Evolutionary conservation across 2,888 invertebrate genomes (phyloP).

Genomic region (Entomobrya multifasciata): DNA sequence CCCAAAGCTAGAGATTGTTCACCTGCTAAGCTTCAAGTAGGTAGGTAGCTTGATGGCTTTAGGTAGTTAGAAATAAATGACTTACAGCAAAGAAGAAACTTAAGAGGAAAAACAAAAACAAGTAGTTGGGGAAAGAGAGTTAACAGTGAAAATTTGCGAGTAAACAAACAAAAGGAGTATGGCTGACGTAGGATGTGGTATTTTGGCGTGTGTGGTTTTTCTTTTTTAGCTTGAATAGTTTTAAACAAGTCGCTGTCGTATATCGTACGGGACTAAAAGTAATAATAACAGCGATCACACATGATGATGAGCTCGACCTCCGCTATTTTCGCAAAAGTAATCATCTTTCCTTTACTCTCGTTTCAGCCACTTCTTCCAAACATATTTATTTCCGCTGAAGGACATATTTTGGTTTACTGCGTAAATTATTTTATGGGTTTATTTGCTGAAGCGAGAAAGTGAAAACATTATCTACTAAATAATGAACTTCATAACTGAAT

Average conservation of each 20-base stretch:
- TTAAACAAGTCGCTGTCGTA: neutral
- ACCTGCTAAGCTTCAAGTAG: neutral
- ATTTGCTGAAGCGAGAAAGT: neutral
- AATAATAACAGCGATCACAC: neutral
- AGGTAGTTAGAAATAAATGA: too few relatives aligned
- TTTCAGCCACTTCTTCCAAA: neutral
- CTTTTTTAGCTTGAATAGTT: neutral
- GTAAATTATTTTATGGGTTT: constrained; percentile 33
- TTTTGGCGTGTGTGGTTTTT: neutral
- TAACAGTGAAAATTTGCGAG: neutral
- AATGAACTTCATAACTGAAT: too few relatives aligned
- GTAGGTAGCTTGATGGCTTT: too few relatives aligned
- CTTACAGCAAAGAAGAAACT: neutral
- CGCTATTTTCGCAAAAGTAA: neutral
- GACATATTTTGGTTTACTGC: neutral
- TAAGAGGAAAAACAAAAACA: neutral
- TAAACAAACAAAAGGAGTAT: constrained; percentile 1
- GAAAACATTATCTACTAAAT: too few relatives aligned
- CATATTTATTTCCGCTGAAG: neutral
- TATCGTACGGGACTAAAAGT: neutral
- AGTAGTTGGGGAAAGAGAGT: neutral
- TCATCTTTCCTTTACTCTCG: neutral
- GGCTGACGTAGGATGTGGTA: neutral
- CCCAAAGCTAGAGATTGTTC: constrained; percentile 2
- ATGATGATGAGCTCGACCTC: neutral